Percentiles rank a stretch among this genome's conserved stretches.
Evolutionary conservation across 1,140 invertebrate genomes (phyloP).

Genomic region (Eufriesea mexicana): DNA sequence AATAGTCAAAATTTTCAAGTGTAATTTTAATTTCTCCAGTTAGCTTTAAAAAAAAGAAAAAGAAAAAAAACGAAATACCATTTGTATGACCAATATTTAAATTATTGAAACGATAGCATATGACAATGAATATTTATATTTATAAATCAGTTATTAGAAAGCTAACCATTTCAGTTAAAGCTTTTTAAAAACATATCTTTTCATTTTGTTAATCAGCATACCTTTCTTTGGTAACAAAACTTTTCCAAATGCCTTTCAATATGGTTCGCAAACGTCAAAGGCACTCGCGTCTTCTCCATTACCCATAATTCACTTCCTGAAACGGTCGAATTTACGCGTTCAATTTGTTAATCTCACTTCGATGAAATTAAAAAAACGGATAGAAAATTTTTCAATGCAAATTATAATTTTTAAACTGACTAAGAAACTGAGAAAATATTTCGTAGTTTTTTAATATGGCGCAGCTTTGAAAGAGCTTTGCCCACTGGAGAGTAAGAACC

Average conservation of each 20-base stretch:
- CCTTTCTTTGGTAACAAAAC: conserved; percentile 54
- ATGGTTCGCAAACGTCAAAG: conserved; percentile 58
- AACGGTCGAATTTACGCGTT: conserved; percentile 37
- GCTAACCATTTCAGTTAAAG: background rate
- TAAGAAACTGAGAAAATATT: conserved; percentile 7
- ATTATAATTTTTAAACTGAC: background rate
- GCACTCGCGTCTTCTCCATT: conserved; percentile 59
- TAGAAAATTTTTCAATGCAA: background rate
- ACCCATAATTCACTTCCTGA: conserved; percentile 61
- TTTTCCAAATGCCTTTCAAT: conserved; percentile 61
- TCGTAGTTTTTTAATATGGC: conserved; percentile 40
- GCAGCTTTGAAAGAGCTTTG: conserved; percentile 63
- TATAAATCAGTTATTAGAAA: background rate
- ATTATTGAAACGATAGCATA: background rate
- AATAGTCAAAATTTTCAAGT: background rate
- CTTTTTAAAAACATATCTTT: background rate
- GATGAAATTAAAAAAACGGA: background rate
- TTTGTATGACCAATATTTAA: conserved; percentile 13
- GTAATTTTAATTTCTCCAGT: conserved; percentile 1
- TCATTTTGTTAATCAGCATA: conserved; percentile 45
- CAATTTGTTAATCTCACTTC: background rate
- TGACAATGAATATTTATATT: background rate
- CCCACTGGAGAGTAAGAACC: conserved; percentile 76
- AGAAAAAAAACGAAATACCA: background rate
- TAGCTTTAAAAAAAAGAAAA: background rate